Evolutionary conservation across 2,797 vertebrate species (phyloP), one percentile per base, ranked within the genome.

Genomic region (Muscicapa striata): DNA sequence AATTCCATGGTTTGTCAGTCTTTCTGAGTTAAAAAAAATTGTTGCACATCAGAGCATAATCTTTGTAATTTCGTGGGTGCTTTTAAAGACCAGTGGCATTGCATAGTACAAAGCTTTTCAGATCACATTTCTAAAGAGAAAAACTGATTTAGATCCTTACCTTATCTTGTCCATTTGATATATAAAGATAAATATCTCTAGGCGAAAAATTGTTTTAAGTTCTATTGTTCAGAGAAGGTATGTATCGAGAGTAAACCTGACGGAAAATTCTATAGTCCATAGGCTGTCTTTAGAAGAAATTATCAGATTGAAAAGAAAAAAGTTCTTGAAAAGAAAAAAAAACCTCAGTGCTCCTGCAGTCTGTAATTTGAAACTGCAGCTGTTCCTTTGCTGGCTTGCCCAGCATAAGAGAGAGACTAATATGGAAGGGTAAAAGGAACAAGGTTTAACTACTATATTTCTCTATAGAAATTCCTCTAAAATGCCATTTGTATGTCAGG

Each of bases 321-420:
- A 51, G 13, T 40, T 85, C 45, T 46, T 36, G 26, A 61, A 91
- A 90, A 79, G 32, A 51, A 92, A n/a, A 62, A 62, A 13, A 36
- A 46, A 46, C 82, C 45, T 70, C 15, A 4, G 22, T 91, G 80
- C 18, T 93, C 59, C 78, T 92, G 45, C 76, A 87, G 67, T 84
- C 63, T 80, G 69, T 93, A 80, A 92, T 90, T 76, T 95, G 75
- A 93, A 85, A 87, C 40, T 84, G 32, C 18, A 17, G 13, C 46
- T 43, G 14, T 86, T 97, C 29, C 86, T 97, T 96, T 97, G 23
- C 77, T 74, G 54, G 41, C 59, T 22, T 96, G 58, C 62, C 29
- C 77, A 61, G 46, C 51, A 10, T 67, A 63, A 73, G 34, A 87
- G 87, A 85, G 81, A 82, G 18, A 57, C 49, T 66, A 43, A 78